These are phyloP conservation scores for Megamerina dolium DNA, from an alignment of 2,888 invertebrate species.

Conservation along the genomic window DNA sequence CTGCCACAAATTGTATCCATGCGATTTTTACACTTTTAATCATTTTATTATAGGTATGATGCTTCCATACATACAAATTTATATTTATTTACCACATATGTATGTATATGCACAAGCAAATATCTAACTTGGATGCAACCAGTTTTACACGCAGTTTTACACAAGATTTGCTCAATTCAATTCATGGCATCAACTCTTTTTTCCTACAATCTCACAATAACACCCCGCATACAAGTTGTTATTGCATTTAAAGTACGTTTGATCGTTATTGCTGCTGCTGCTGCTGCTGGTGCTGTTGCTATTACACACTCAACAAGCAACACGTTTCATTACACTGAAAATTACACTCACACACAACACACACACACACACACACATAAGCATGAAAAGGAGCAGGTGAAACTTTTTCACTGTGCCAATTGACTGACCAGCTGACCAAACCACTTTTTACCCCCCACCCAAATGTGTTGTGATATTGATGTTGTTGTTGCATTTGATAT, in stretches of 20 bases:
- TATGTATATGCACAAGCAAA: no score
- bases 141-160: slow-evolving; percentile 7
- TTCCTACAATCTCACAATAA: no score
- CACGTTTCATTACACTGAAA: no score
- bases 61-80: no score
- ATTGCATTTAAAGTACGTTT: background rate
- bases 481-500: background rate
- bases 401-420: slow-evolving; percentile 12
- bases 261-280: background rate
- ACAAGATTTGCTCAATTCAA: no score
- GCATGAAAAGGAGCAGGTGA: slow-evolving; percentile 12
- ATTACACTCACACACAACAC: background rate
- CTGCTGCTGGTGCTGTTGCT: background rate
- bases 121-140: no score
- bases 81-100: no score
- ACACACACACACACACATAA: background rate
- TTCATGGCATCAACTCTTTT: no score
- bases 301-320: no score
- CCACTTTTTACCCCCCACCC: slow-evolving; percentile 6
- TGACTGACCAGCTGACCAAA: slow-evolving; percentile 5
- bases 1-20: no score
- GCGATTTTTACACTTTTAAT: slow-evolving; percentile 3
- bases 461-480: background rate
- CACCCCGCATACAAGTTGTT: background rate
- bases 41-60: slow-evolving; percentile 8